These are phyloP conservation scores for Drosophila pullipes DNA, from an alignment of 2,888 invertebrate species.

Conservation along the genomic window DNA sequence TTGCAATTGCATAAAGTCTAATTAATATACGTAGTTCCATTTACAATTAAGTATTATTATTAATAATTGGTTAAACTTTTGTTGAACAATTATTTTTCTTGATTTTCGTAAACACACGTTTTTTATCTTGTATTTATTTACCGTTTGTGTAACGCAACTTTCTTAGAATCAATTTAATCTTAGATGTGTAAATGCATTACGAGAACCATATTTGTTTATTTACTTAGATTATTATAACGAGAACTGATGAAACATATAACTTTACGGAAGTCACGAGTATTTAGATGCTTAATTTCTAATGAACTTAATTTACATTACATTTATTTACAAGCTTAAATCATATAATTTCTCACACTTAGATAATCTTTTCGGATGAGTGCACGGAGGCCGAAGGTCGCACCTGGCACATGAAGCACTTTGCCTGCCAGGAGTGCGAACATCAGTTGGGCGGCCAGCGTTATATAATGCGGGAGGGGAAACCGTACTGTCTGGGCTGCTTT, in stretches of 20 bases:
- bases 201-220: not conserved
- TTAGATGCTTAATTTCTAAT: not conserved
- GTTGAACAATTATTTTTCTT: not conserved
- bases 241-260: not conserved
- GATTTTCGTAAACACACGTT: not conserved
- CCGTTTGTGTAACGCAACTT: too few species aligned
- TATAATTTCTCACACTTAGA: conserved; percentile 87
- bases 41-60: not conserved
- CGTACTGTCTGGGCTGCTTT: conserved; percentile 97
- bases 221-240: too few species aligned
- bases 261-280: not conserved
- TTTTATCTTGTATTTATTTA: too few species aligned
- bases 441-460: conserved; percentile 99
- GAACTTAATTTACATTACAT: too few species aligned
- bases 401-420: conserved; percentile 99
- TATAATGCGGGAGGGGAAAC: conserved; percentile 98
- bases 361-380: conserved; percentile 99
- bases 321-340: not conserved
- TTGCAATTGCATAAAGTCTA: not conserved
- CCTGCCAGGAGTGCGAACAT: conserved; percentile 96
- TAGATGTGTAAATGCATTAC: not conserved
- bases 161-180: not conserved
- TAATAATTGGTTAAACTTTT: not conserved
- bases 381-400: conserved; percentile 99
- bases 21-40: conserved; percentile 1